Evolutionary conservation across 2,113 vertebrate genomes (phyloP), one percentile per base, ranked within the genome.

Genomic region (Coptodon bakossiorum): DNA sequence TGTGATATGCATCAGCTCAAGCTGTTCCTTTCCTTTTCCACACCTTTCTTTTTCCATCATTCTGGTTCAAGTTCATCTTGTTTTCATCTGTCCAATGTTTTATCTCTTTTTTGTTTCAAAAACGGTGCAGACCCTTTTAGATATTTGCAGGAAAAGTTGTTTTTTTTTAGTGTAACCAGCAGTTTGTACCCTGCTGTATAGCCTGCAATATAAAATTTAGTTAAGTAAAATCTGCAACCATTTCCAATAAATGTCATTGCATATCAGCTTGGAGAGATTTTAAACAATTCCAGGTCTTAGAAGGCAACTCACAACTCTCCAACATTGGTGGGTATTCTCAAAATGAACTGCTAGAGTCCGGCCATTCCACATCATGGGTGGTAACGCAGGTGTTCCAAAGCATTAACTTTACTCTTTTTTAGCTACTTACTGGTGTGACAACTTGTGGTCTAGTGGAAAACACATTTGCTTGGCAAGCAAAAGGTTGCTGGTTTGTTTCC

Each of bases 71-170:
- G 36, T 9, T 68, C 11, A 40, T 40, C 2, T 40, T 22, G 11
- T 22, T 40, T 68, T 68, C 63, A 13, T 13, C 34, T 68, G 19
- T 22, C 61, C 61, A 66, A 66, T 22, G 34, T n/a, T 68, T 22
- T 13, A 19, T 34, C 61, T 66, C 19, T 38, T 66, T 63, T 68
- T 22, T 68, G 6, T 40, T 66, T 38, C 34, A 66, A 66, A 63
- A 66, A n/a, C 2, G 1, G 10, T 38, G 36, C 61, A 36, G 61
- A 66, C 19, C 19, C 61, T 66, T 36, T 66, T 66, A 66, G 17
- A 66, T n/a, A 40, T 24, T 43, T 71, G 7, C 36, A 14, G n/a
- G 36, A 6, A 22, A 43, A 1, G 4, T 14, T 13, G 0, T 6
- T 59, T 38, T 29, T 19, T 36, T 40, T 43, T 22, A 71, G n/a